A percentile compares a stretch with the other conserved stretches of the same genome.
Conservation (phyloP, 2,113 vertebrate genomes). For the Oriolus oriolus region DNA sequence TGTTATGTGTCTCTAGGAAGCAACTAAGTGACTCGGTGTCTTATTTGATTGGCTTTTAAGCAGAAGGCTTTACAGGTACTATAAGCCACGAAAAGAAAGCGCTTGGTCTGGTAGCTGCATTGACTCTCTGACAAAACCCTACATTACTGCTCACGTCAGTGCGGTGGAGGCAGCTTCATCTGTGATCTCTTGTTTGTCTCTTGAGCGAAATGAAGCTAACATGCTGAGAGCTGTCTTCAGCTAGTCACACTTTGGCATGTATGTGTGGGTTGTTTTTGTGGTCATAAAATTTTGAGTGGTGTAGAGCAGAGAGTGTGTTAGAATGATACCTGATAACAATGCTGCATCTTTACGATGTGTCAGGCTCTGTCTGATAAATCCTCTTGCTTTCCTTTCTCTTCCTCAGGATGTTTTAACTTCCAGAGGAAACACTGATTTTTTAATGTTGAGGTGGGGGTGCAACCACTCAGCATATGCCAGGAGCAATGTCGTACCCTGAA, state of each 20-base stretch:
- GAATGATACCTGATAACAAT: slow-evolving; percentile 67
- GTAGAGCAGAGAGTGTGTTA: slow-evolving; percentile 48
- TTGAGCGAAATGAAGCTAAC: slow-evolving; percentile 52
- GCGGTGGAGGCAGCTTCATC: slow-evolving; percentile 40
- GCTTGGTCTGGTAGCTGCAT: background rate
- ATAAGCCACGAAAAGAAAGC: background rate
- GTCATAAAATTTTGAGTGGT: slow-evolving; percentile 61
- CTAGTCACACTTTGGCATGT: slow-evolving; percentile 57
- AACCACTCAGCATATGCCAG: background rate
- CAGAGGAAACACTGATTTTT: slow-evolving; percentile 33
- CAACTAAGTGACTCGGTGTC: slow-evolving; percentile 7
- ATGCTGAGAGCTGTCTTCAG: slow-evolving; percentile 59
- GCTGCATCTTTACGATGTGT: slow-evolving; percentile 54
- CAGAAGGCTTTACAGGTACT: slow-evolving; percentile 7
- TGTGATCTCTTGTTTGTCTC: slow-evolving; percentile 65
- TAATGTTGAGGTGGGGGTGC: background rate
- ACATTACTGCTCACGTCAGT: slow-evolving; percentile 4
- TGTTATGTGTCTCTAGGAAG: slow-evolving; percentile 8
- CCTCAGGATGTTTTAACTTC: slow-evolving; percentile 46
- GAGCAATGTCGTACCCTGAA: background rate
- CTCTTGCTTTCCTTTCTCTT: slow-evolving; percentile 45
- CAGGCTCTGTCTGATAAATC: slow-evolving; percentile 51
- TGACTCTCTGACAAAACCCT: slow-evolving; percentile 38
- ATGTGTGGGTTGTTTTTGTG: slow-evolving; percentile 56
- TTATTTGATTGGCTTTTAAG: slow-evolving; percentile 52